A percentile compares a stretch with the other conserved stretches of the same genome.
Evolutionary conservation across 2,113 vertebrate genomes (phyloP).

Genomic region (Misgurnus anguillicaudatus): DNA sequence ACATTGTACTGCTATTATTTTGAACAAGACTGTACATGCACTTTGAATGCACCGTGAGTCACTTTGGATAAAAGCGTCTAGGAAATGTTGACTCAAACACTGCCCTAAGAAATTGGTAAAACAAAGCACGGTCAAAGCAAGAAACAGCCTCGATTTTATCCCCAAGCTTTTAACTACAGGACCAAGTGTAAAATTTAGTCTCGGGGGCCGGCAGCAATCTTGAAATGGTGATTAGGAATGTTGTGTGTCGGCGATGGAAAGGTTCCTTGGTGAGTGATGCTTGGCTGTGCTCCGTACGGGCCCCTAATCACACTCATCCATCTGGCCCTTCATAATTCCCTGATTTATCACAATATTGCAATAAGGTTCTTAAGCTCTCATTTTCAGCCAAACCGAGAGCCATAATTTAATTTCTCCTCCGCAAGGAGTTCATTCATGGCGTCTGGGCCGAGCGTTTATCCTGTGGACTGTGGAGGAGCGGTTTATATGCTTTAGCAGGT

Average conservation of each 20-base stretch:
- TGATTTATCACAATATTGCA: slow-evolving; percentile 66
- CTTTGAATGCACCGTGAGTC: neutral
- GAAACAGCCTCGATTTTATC: slow-evolving; percentile 5
- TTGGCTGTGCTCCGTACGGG: slow-evolving; percentile 17
- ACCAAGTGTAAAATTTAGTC: slow-evolving; percentile 28
- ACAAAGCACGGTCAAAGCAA: neutral
- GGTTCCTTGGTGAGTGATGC: slow-evolving; percentile 36
- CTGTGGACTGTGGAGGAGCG: slow-evolving; percentile 47
- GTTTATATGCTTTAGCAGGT: slow-evolving; percentile 28
- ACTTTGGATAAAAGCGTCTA: neutral
- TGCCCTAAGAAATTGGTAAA: slow-evolving; percentile 2
- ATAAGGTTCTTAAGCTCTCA: slow-evolving; percentile 67
- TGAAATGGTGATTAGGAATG: slow-evolving; percentile 38
- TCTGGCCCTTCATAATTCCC: slow-evolving; percentile 39
- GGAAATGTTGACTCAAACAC: slow-evolving; percentile 9
- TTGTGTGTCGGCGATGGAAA: slow-evolving; percentile 16
- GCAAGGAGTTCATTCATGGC: slow-evolving; percentile 74
- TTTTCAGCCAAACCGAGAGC: slow-evolving; percentile 52
- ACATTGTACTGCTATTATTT: no score
- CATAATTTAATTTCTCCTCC: slow-evolving; percentile 75
- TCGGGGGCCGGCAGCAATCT: slow-evolving; percentile 13
- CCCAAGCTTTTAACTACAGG: slow-evolving; percentile 15
- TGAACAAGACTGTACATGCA: no score
- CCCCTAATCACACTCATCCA: slow-evolving; percentile 44
- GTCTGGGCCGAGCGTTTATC: slow-evolving; percentile 75